Conservation (phyloP, 2,888 invertebrate species). For the Apodemia duryi region DNA sequence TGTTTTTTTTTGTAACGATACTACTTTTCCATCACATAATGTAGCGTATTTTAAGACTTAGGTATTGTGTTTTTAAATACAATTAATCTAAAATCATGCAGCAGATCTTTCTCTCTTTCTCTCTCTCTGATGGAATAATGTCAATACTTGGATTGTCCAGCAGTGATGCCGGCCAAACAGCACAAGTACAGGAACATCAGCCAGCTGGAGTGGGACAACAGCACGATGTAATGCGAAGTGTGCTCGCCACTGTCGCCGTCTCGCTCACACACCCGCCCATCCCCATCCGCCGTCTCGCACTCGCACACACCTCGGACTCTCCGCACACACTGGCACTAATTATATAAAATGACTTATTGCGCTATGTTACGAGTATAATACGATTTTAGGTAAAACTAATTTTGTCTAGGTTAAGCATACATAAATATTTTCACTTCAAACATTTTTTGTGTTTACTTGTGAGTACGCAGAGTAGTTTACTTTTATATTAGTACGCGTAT, state of each 20-base stretch:
- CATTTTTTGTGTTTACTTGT: background rate
- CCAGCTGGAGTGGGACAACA: constrained; percentile 89
- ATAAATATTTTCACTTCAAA: background rate
- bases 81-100: no score
- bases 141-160: background rate
- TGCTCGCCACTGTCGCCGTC: constrained; percentile 40
- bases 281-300: constrained; percentile 33
- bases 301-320: constrained; percentile 29
- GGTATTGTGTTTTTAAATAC: no score
- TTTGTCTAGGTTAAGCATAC: background rate
- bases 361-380: background rate
- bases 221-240: constrained; percentile 82
- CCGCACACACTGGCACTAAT: constrained; percentile 22
- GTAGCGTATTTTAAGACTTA: no score
- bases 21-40: no score
- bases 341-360: background rate
- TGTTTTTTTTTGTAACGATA: no score
- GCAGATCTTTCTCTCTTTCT: no score
- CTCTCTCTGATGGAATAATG: no score
- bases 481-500: background rate
- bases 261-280: constrained; percentile 28
- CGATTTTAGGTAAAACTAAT: background rate
- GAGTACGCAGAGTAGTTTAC: background rate
- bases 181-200: constrained; percentile 86
- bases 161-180: constrained; percentile 72